Conservation (phyloP, 2,113 vertebrate species). For the Otolemur garnettii region DNA sequence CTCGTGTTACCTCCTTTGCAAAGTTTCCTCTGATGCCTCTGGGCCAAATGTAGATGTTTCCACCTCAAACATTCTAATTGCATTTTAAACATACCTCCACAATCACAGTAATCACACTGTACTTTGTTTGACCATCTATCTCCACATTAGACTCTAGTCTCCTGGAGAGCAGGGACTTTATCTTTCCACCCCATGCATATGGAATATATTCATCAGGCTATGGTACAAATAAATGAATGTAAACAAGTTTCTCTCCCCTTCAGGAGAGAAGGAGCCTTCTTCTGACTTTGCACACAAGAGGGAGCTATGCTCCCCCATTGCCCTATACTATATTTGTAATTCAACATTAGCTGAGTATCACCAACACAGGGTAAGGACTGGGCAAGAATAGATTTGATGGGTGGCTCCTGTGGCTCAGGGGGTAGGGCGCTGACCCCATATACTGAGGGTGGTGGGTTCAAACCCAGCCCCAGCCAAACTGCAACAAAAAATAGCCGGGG, state of each 20-base stretch:
- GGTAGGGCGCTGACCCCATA: no score
- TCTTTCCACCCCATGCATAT: not conserved
- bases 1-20: not conserved
- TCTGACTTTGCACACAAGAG: conserved; percentile 61
- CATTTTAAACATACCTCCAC: not conserved
- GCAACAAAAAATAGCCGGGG: no score
- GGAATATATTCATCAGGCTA: conserved; percentile 1
- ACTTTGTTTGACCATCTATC: conserved; percentile 5
- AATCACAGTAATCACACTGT: not conserved
- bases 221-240: not conserved
- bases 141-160: not conserved
- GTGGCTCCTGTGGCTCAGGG: no score
- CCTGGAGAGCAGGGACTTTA: not conserved
- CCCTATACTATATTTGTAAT: no score
- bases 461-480: no score
- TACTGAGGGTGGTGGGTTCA: no score
- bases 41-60: not conserved
- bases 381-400: not conserved
- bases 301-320: conserved; percentile 43
- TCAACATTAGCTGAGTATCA: not conserved
- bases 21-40: conserved; percentile 8
- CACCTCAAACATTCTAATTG: not conserved
- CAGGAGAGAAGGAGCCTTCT: not conserved
- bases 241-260: not conserved
- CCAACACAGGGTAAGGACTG: not conserved